These are phyloP conservation scores for Cyanoliseus patagonus DNA, from an alignment of 2,113 vertebrate genomes.

Conservation along the genomic window DNA sequence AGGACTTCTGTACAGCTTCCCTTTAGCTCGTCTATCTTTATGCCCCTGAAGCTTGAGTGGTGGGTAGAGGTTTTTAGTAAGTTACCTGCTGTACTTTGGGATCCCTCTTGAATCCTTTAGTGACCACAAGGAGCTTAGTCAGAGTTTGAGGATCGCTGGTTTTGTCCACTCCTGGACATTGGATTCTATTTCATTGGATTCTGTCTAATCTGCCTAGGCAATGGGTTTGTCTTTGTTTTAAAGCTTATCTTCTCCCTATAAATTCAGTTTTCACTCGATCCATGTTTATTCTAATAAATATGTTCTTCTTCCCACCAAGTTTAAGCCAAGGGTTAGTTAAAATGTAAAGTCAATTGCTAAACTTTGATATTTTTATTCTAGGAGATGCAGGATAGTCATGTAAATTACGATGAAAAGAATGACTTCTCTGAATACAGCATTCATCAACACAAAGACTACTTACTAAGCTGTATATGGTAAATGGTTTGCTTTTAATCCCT, in stretches of 20 bases:
- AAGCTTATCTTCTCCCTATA: not conserved
- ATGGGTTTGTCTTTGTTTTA: not conserved
- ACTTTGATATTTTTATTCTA: not conserved
- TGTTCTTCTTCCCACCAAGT: not conserved
- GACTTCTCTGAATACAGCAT: constrained; percentile 6
- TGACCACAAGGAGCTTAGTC: not conserved
- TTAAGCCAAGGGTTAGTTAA: not conserved
- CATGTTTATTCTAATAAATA: not conserved
- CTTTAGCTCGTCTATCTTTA: not conserved
- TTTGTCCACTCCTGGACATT: not conserved
- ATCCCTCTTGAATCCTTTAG: not conserved
- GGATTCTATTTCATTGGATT: too few species aligned
- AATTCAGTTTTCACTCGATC: not conserved
- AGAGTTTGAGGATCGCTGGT: not conserved
- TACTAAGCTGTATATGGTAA: constrained; percentile 41
- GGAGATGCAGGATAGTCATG: not conserved
- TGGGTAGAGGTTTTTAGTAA: not conserved
- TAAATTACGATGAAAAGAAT: not conserved
- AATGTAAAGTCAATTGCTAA: not conserved
- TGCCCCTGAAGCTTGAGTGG: not conserved
- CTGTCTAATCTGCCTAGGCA: not conserved
- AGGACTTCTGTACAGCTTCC: not conserved
- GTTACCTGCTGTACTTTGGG: not conserved
- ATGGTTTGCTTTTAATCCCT: constrained; percentile 39
- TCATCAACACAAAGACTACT: constrained; percentile 44